Base-by-base conservation (phyloP, 2,888 invertebrate genomes). In the Brassicogethes aeneus region DNA sequence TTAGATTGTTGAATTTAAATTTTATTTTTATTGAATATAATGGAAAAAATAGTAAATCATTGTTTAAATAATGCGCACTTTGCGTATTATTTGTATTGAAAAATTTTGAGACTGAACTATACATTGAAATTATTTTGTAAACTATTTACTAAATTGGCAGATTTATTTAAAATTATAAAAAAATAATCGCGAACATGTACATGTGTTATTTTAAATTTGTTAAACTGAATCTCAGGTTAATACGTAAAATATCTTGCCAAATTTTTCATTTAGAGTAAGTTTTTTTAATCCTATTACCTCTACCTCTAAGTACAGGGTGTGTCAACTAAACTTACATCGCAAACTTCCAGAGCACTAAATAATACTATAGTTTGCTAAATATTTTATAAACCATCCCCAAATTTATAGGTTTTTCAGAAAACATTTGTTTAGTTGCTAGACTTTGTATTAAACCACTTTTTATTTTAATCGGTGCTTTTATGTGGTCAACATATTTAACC, bases 291-390 rank as follows among this genome's bases (percentile, higher is more conserved):
- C 52, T 53, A 50, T 47, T 50, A 40, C 42, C 43, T 51, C 55
- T 55, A 55, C 55, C 55, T 55, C 53, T 48, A 23, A 23, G 5
- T n/a, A n/a, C n/a, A n/a, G n/a, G n/a, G n/a, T n/a, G n/a, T n/a
- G n/a, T n/a, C n/a, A n/a, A n/a, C n/a, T n/a, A n/a, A n/a, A n/a
- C n/a, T n/a, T n/a, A n/a, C n/a, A n/a, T n/a, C n/a, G n/a, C n/a
- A n/a, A n/a, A n/a, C n/a, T n/a, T n/a, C n/a, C n/a, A n/a, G n/a
- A n/a, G n/a, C n/a, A n/a, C n/a, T n/a, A n/a, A n/a, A n/a, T n/a
- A n/a, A n/a, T n/a, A n/a, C n/a, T n/a, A n/a, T n/a, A n/a, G n/a
- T n/a, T n/a, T n/a, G n/a, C n/a, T n/a, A n/a, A n/a, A n/a, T n/a
- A n/a, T n/a, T n/a, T n/a, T n/a, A n/a, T n/a, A n/a, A n/a, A n/a